Evolutionary conservation across 2,113 vertebrate genomes (phyloP), one percentile per base, ranked within the genome.

Genomic region (Brachypteracias leptosomus): DNA sequence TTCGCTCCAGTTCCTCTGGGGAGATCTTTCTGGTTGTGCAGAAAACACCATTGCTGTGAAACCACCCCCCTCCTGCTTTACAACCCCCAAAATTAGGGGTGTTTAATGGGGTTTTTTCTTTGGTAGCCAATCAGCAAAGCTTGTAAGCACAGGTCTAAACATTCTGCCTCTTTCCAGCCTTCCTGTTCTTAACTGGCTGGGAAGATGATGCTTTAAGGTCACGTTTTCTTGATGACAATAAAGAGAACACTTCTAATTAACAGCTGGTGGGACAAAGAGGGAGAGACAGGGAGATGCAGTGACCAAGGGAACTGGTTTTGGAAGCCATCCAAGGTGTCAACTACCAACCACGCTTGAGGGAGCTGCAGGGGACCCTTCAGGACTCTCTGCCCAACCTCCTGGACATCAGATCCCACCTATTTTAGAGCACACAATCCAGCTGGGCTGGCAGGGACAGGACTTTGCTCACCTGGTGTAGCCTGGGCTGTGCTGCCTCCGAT

Each of bases 1-100:
- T 99, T 7, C 88, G 89, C 91, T 99, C 99, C n/a, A 99, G 98
- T 35, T 99, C 99, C 57, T 99, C 99, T 0, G 98, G 92, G 3
- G 99, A 98, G 35, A 99, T 96, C 52, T 98, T 98, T 59, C 99
- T 99, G 61, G 84, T 85, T 31, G 38, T n/a, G 83, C 2, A 93
- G 61, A 65, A 88, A 86, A 20, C 33, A 15, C 1, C 18, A 2
- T 16, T 5, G 31, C 44, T 33, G 59, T 6, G 22, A 49, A 6
- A 1, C 18, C 16, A 2, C 9, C 4, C 11, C 18, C 44, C 18
- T 24, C 38, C 28, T 7, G 21, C 19, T 40, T 67, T 40, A 20
- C 1, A 63, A 28, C 2, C 29, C 31, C 15, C 22, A 1, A 67
- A 3, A 33, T 22, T 0, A 15, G 13, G 12, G 10, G 6, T 22